A percentile compares a stretch with the other conserved stretches of the same genome.
Evolutionary conservation across 2,797 vertebrate species (phyloP).

Genomic region (Darevskia nairensis): DNA sequence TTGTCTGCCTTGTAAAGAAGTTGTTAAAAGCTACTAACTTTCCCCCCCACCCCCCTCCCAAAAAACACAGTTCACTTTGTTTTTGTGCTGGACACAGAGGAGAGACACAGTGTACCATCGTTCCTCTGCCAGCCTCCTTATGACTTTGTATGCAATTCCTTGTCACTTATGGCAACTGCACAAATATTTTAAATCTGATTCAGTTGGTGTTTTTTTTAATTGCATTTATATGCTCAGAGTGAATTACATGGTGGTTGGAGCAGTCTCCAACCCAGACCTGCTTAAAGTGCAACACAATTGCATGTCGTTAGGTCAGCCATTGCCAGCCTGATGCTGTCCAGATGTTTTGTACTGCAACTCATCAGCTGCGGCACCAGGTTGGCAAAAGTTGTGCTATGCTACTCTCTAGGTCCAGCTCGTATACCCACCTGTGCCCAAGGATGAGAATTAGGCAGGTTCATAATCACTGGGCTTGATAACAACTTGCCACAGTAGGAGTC

Average conservation of each 20-base stretch:
- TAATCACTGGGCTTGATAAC: neutral
- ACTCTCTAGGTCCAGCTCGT: neutral
- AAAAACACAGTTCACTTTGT: neutral
- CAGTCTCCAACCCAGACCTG: neutral
- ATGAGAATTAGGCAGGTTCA: neutral
- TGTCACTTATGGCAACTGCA: neutral
- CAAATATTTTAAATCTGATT: neutral
- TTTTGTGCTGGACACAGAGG: too few species aligned
- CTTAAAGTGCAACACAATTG: neutral
- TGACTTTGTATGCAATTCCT: neutral
- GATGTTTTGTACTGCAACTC: too few species aligned
- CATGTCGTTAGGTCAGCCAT: neutral
- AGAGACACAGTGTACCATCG: too few species aligned
- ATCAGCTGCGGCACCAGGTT: too few species aligned
- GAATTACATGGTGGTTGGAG: neutral
- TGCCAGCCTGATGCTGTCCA: too few species aligned
- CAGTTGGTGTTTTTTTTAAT: neutral
- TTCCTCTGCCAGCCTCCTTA: too few species aligned
- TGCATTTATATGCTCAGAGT: neutral
- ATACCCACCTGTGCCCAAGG: neutral
- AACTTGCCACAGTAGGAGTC: neutral
- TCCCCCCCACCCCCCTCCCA: too few species aligned
- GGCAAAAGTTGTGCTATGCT: neutral
- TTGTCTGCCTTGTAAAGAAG: neutral
- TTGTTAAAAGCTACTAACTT: neutral